Percentiles rank a stretch among this genome's conserved stretches.
phyloP scores from a whole-genome alignment of 2,888 invertebrate genomes.

The Ochropleura leucogaster region DNA sequence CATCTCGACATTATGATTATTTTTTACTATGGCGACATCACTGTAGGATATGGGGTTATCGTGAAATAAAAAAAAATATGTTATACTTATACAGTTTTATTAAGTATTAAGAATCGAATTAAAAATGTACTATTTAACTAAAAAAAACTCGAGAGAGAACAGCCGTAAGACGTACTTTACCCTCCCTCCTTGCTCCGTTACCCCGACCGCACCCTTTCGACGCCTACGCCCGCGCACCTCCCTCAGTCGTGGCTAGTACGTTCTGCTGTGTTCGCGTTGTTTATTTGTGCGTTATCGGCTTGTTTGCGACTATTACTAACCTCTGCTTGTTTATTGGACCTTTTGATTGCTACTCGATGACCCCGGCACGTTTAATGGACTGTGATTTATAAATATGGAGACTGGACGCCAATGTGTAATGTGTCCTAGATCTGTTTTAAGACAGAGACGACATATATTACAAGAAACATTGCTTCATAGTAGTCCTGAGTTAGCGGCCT shows the following conservation, averaged over 20 bases:
- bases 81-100: slow-evolving; percentile 35
- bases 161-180: slow-evolving; percentile 30
- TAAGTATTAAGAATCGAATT: slow-evolving; percentile 32
- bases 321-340: slow-evolving; percentile 34
- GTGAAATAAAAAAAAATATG: slow-evolving; percentile 38
- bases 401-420: slow-evolving; percentile 17
- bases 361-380: slow-evolving; percentile 13
- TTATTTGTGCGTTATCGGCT: slow-evolving; percentile 34
- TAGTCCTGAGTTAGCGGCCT: slow-evolving; percentile 34
- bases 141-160: slow-evolving; percentile 32
- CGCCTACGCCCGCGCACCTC: slow-evolving; percentile 29
- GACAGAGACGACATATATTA: slow-evolving; percentile 32
- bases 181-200: slow-evolving; percentile 28
- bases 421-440: slow-evolving; percentile 34
- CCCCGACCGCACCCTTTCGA: slow-evolving; percentile 30
- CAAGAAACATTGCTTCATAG: slow-evolving; percentile 31
- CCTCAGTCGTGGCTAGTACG: slow-evolving; percentile 18
- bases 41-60: slow-evolving; percentile 34
- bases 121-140: slow-evolving; percentile 34
- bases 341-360: slow-evolving; percentile 15
- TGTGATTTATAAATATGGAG: slow-evolving; percentile 14
- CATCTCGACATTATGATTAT: slow-evolving; percentile 30
- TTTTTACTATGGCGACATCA: slow-evolving; percentile 35
- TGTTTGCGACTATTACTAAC: slow-evolving; percentile 37
- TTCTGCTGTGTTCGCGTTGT: slow-evolving; percentile 30